Conservation (phyloP, 1,140 invertebrate genomes). For the Lysiphlebus fabarum region DNA sequence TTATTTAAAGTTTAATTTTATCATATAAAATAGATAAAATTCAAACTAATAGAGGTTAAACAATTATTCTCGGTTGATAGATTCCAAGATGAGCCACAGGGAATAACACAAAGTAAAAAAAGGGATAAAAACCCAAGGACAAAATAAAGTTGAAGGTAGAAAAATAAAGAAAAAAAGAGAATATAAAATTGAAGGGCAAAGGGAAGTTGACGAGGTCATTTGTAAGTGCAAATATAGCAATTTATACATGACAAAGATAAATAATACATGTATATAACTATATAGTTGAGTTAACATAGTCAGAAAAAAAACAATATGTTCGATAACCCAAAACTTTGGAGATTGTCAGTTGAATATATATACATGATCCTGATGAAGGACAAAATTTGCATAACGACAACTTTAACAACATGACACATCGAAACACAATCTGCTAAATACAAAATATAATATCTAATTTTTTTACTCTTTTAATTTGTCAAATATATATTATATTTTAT, state of each 20-base stretch:
- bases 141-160: not conserved
- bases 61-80: slow-evolving; percentile 18
- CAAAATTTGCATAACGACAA: slow-evolving; percentile 25
- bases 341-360: slow-evolving; percentile 14
- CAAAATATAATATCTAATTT: not conserved
- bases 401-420: slow-evolving; percentile 9
- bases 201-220: slow-evolving; percentile 15
- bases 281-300: too few species aligned
- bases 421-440: not conserved
- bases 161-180: not conserved
- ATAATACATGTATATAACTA: slow-evolving; percentile 2
- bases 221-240: slow-evolving; percentile 8
- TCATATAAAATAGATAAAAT: too few species aligned
- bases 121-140: not conserved
- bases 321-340: slow-evolving; percentile 15
- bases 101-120: not conserved
- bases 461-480: not conserved
- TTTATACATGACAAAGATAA: slow-evolving; percentile 18
- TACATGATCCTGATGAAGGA: slow-evolving; percentile 20
- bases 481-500: not conserved
- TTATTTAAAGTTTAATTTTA: too few species aligned
- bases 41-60: slow-evolving; percentile 16
- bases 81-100: slow-evolving; percentile 5
- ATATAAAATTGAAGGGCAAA: not conserved
- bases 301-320: slow-evolving; percentile 12